phyloP scores from a whole-genome alignment of 2,113 vertebrate genomes.

The Megaptera novaeangliae region DNA sequence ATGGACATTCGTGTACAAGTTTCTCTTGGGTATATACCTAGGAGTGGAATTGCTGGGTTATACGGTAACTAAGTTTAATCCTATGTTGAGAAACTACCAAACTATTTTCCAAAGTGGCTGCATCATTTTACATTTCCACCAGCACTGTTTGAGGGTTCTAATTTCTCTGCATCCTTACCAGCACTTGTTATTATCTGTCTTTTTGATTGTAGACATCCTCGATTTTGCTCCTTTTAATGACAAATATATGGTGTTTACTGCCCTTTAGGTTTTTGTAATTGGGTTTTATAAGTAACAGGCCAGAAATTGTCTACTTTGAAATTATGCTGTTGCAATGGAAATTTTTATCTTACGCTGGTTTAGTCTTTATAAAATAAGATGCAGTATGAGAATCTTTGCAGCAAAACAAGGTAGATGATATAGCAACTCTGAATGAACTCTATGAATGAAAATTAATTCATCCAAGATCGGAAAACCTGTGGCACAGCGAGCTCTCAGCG shows the following conservation, averaged over 20 bases:
- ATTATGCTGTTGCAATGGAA: not conserved
- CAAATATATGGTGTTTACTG: not conserved
- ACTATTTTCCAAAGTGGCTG: not conserved
- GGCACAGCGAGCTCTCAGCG: not conserved
- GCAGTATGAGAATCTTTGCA: not conserved
- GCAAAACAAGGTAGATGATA: not conserved
- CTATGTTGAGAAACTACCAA: not conserved
- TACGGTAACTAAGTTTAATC: not conserved
- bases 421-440: conserved; percentile 57
- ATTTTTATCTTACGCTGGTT: not conserved
- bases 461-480: not conserved
- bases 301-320: not conserved
- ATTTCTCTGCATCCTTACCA: not conserved
- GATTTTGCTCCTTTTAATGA: conserved; percentile 4
- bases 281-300: not conserved
- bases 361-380: not conserved
- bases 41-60: not conserved
- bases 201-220: not conserved
- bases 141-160: not conserved
- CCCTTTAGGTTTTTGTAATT: not conserved
- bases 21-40: not conserved
- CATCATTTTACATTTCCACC: not conserved
- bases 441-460: conserved; percentile 51
- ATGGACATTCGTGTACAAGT: not conserved
- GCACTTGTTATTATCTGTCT: not conserved